Evolutionary conservation across 2,113 vertebrate genomes (phyloP).

Genomic region (Anas platyrhynchos): DNA sequence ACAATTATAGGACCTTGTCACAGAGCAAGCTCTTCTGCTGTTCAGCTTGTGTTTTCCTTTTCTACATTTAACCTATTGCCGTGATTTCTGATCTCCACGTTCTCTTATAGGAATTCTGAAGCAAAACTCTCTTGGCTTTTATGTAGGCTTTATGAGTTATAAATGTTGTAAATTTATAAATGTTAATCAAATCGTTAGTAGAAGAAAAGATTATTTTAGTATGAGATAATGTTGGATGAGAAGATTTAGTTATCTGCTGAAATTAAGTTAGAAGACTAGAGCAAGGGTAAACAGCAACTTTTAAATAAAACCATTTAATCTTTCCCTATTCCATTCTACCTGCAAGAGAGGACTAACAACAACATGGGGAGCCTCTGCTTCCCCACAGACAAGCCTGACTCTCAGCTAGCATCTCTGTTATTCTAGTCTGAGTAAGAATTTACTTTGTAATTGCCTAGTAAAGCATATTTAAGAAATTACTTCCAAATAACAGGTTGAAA

Average conservation of each 20-base stretch:
- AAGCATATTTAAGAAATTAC: background rate
- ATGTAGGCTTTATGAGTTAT: background rate
- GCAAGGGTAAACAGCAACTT: background rate
- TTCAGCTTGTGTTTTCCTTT: background rate
- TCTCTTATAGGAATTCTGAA: background rate
- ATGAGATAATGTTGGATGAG: rapidly evolving
- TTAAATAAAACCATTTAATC: background rate
- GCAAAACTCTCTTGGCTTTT: background rate
- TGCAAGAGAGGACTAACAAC: background rate
- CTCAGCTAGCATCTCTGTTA: background rate
- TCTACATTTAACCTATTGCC: background rate
- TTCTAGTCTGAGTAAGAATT: background rate
- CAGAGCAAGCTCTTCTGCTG: background rate
- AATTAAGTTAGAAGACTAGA: background rate
- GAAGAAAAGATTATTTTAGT: background rate
- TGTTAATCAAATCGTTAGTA: background rate
- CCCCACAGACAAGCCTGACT: background rate
- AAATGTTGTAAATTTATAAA: background rate
- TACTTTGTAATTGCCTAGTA: background rate
- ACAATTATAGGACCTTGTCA: background rate
- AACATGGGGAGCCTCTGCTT: background rate
- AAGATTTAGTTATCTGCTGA: background rate
- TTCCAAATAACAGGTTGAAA: background rate
- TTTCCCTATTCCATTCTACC: rapidly evolving
- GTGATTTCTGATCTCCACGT: background rate